phyloP scores from a whole-genome alignment of 1,140 invertebrate species.

The Yoshiicerus persimilis region DNA sequence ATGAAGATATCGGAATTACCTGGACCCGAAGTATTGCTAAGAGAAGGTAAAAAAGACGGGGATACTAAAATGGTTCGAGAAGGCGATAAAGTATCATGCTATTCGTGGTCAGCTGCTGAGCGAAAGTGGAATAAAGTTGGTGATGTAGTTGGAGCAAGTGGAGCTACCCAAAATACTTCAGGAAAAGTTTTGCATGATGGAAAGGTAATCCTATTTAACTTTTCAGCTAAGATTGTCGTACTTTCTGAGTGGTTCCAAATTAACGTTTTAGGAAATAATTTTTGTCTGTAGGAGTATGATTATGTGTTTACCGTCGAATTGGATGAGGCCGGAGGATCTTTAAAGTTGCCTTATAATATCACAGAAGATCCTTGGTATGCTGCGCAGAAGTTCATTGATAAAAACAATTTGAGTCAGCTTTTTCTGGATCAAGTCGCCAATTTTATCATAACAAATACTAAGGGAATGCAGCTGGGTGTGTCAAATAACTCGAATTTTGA shows the following conservation, averaged over 20 bases:
- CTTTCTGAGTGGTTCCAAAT: too few species aligned
- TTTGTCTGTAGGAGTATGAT: constrained; percentile 74
- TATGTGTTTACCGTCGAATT: constrained; percentile 94
- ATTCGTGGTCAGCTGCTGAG: constrained; percentile 73
- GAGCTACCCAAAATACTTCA: constrained; percentile 62
- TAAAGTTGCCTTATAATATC: constrained; percentile 90
- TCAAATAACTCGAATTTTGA: constrained; percentile 47
- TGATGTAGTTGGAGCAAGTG: constrained; percentile 80
- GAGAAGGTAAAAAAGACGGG: constrained; percentile 79
- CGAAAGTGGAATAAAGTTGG: constrained; percentile 82
- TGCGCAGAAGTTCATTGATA: constrained; percentile 67
- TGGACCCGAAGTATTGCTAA: constrained; percentile 70
- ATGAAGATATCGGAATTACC: constrained; percentile 83
- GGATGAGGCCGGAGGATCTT: constrained; percentile 72
- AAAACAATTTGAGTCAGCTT: constrained; percentile 78
- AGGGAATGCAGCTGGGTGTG: constrained; percentile 53
- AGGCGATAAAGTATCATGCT: constrained; percentile 71
- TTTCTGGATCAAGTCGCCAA: constrained; percentile 93
- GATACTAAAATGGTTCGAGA: constrained; percentile 82
- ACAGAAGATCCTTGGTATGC: constrained; percentile 66
- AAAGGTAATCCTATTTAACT: constrained; percentile 56
- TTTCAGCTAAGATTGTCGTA: too few species aligned
- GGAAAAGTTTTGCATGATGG: constrained; percentile 81
- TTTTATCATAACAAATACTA: constrained; percentile 85
- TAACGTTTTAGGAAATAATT: background rate